Percentiles rank a stretch among this genome's conserved stretches.
Evolutionary conservation across 2,797 vertebrate species (phyloP).

Genomic region (Dicrostonyx torquatus): DNA sequence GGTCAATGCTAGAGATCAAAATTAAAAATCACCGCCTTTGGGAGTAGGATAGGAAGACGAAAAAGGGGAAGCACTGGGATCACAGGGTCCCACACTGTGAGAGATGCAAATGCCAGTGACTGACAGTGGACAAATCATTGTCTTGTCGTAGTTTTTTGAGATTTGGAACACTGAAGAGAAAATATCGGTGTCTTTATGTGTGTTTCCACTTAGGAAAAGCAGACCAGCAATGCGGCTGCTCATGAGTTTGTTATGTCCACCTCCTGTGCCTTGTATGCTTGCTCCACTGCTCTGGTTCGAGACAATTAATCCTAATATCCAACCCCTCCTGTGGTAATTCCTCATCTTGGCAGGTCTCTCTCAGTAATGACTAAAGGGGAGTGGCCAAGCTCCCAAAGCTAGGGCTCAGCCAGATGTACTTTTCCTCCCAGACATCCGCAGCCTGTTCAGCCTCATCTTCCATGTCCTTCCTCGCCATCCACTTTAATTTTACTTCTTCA

Average conservation of each 20-base stretch:
- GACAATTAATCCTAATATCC: conserved; percentile 99
- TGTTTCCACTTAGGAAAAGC: conserved; percentile 86
- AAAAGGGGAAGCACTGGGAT: conserved; percentile 46
- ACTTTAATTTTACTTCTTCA: accelerated
- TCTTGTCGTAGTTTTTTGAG: conserved; percentile 71
- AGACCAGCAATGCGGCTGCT: conserved; percentile 86
- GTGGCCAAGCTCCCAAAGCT: conserved; percentile 87
- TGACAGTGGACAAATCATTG: conserved; percentile 66
- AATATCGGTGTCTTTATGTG: conserved; percentile 84
- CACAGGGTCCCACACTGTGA: conserved; percentile 66
- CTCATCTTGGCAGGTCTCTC: conserved; percentile 98
- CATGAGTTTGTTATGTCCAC: conserved; percentile 92
- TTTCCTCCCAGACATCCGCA: conserved; percentile 58
- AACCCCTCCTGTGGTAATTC: conserved; percentile 92
- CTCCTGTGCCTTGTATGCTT: conserved; percentile 93
- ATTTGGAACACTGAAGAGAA: conserved; percentile 84
- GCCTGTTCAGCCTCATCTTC: neutral
- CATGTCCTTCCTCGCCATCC: neutral
- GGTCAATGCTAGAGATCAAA: conserved; percentile 77
- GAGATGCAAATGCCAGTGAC: conserved; percentile 54
- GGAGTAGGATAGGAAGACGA: conserved; percentile 69
- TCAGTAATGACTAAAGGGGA: conserved; percentile 94
- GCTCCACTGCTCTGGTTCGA: conserved; percentile 95
- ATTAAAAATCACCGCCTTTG: conserved; percentile 74
- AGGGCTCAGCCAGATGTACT: conserved; percentile 80